phyloP scores from a whole-genome alignment of 1,140 invertebrate species.

The Papilio polytes region DNA sequence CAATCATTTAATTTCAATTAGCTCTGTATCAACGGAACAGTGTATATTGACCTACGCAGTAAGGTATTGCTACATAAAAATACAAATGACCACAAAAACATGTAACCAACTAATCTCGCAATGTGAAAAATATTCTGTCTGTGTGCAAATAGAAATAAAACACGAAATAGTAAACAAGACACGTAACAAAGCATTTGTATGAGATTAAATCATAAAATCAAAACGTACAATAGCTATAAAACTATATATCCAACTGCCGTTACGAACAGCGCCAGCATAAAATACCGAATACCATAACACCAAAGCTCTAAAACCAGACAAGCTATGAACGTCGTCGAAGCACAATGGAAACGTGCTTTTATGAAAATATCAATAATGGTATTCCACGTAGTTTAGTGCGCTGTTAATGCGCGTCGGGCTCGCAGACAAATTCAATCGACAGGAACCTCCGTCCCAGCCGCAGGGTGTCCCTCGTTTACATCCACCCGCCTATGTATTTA shows the following conservation, averaged over 20 bases:
- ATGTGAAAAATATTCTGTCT: neutral
- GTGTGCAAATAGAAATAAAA: conserved; percentile 1
- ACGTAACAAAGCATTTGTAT: conserved; percentile 42
- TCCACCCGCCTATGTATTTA: conserved; percentile 73
- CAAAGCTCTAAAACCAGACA: conserved; percentile 61
- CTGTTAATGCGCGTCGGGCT: conserved; percentile 75
- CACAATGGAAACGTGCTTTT: conserved; percentile 63
- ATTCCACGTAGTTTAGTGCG: conserved; percentile 73
- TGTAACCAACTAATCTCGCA: neutral
- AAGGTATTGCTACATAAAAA: neutral
- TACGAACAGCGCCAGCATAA: conserved; percentile 52
- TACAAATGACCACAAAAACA: neutral
- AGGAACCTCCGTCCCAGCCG: conserved; percentile 67
- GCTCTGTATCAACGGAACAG: neutral
- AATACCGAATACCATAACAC: conserved; percentile 62
- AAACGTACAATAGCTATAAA: conserved; percentile 54
- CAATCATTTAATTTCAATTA: conserved; percentile 2
- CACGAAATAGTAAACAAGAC: conserved; percentile 16
- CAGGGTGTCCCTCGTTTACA: conserved; percentile 69
- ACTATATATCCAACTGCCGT: conserved; percentile 46
- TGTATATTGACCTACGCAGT: too few species aligned
- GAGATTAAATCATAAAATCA: conserved; percentile 53
- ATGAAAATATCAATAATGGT: conserved; percentile 75
- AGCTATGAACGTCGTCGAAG: conserved; percentile 51
- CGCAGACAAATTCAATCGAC: conserved; percentile 83